A percentile compares a stretch with the other conserved stretches of the same genome.
Conservation (phyloP, 2,888 invertebrate species). For the Rhopalosiphum nymphaeae region DNA sequence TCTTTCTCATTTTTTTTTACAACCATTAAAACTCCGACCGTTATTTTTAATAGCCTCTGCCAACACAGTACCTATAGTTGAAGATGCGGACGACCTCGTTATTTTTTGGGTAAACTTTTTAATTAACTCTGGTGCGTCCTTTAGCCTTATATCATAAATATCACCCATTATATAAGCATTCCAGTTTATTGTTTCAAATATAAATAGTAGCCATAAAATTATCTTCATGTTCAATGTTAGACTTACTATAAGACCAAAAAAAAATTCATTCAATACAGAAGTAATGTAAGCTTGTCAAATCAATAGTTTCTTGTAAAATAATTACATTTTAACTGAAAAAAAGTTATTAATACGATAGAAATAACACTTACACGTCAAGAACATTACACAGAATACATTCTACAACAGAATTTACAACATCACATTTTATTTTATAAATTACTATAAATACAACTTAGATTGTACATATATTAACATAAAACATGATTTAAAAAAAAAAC, state of each 20-base stretch:
- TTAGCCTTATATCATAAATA: constrained; percentile 22
- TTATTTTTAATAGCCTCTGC: constrained; percentile 62
- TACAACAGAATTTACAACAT: not conserved
- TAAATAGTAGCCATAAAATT: not conserved
- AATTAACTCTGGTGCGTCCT: constrained; percentile 51
- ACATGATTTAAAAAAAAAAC: not conserved
- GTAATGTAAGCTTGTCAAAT: not conserved
- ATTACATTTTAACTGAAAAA: not conserved
- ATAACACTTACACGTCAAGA: not conserved
- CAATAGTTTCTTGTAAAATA: not conserved
- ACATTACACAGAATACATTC: not conserved
- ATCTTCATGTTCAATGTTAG: not conserved
- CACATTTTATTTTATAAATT: not conserved
- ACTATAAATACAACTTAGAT: not conserved
- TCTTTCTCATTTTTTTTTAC: constrained; percentile 24
- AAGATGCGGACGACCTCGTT: constrained; percentile 43
- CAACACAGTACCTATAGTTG: not conserved
- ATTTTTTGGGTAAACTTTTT: constrained; percentile 55
- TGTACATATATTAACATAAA: not conserved
- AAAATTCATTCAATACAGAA: not conserved
- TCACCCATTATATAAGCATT: not conserved
- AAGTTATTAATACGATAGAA: not conserved
- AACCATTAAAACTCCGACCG: constrained; percentile 59
- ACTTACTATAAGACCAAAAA: not conserved
- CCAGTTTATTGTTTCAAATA: not conserved